Percentiles rank a stretch among this genome's conserved stretches.
Evolutionary conservation across 2,797 vertebrate genomes (phyloP).

Genomic region (Cichlasoma orientale): DNA sequence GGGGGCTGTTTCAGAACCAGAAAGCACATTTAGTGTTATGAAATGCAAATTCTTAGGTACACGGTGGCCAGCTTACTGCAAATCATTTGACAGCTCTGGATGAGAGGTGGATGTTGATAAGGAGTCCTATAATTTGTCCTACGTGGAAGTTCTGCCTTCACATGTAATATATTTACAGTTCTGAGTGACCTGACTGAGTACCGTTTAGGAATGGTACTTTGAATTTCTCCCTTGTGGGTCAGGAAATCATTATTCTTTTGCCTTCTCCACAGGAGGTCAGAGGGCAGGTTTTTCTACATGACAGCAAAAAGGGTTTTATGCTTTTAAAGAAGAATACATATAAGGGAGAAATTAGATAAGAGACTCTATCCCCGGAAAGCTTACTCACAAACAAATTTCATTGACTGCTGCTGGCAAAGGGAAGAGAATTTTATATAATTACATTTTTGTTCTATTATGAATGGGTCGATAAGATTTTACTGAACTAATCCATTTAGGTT

Average conservation of each 20-base stretch:
- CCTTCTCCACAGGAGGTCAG: slow-evolving; percentile 12
- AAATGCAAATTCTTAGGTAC: slow-evolving; percentile 17
- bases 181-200: background rate
- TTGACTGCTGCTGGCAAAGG: background rate
- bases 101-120: background rate
- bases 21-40: slow-evolving; percentile 38
- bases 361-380: background rate
- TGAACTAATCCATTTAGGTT: background rate
- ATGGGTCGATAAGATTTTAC: background rate
- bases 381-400: slow-evolving; percentile 6
- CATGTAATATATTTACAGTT: background rate
- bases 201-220: background rate
- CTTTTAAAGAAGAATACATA: background rate
- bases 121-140: background rate
- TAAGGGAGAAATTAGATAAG: background rate
- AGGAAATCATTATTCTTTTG: background rate
- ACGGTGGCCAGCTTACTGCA: background rate
- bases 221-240: no score
- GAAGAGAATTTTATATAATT: background rate
- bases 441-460: background rate
- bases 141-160: background rate
- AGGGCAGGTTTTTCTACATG: background rate
- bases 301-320: background rate
- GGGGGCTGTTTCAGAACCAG: slow-evolving; percentile 42
- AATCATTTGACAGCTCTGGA: background rate